A percentile compares a stretch with the other conserved stretches of the same genome.
Conservation (phyloP, 1,140 invertebrate genomes). For the Pseudomyrmex dendroicus region DNA sequence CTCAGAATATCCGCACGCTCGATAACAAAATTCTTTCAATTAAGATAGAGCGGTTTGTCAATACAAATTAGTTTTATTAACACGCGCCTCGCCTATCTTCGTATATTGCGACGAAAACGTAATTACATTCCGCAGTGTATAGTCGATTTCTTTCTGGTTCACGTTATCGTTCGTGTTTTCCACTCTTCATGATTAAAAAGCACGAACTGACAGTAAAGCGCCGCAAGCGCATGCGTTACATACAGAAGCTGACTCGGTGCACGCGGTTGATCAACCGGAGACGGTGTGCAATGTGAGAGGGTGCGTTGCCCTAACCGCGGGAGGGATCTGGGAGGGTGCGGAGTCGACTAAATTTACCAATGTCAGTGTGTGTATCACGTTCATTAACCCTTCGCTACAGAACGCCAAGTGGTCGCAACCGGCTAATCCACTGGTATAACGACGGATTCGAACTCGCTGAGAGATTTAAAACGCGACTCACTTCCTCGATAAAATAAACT, state of each 20-base stretch:
- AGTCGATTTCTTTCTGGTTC: not conserved
- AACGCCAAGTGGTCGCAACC: not conserved
- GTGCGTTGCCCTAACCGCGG: not conserved
- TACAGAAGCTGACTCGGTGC: not conserved
- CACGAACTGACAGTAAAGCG: not conserved
- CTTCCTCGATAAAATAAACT: not conserved
- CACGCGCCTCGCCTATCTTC: conserved; percentile 1
- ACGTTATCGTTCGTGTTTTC: conserved; percentile 17
- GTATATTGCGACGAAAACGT: not conserved
- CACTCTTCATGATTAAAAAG: conserved; percentile 47
- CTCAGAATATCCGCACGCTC: conserved; percentile 16
- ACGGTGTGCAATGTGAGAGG: not conserved
- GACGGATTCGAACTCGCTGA: not conserved
- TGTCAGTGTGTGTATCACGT: not conserved
- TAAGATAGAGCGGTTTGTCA: conserved; percentile 11
- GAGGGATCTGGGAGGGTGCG: not conserved
- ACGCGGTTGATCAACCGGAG: not conserved
- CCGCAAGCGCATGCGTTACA: not conserved
- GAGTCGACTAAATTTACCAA: conserved; percentile 37
- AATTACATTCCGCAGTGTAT: conserved; percentile 30
- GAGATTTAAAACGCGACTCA: not conserved
- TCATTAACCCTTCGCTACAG: conserved; percentile 11
- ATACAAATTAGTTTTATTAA: conserved; percentile 34
- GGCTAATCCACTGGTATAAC: not conserved
- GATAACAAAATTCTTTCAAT: conserved; percentile 2